Conservation (phyloP, 2,888 invertebrate species). For the Piscicola geometra region DNA sequence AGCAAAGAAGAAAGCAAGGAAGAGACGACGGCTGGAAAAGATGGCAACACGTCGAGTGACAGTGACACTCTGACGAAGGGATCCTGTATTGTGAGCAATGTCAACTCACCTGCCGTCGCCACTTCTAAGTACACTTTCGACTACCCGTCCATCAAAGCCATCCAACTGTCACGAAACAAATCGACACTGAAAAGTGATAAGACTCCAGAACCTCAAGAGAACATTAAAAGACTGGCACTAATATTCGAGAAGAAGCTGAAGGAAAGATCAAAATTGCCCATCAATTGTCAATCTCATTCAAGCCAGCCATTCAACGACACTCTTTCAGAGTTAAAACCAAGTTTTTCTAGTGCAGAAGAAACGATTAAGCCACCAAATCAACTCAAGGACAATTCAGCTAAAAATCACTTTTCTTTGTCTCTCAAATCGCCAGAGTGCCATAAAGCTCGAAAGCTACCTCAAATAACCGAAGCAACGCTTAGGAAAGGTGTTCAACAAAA, state of each 20-base stretch:
- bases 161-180: neutral
- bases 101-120: neutral
- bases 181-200: neutral
- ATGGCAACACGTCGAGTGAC: conserved; percentile 7
- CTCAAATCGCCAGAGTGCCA: neutral
- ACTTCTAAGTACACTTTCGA: neutral
- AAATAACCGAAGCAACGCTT: neutral
- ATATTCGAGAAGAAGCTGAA: neutral
- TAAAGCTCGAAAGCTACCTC: neutral
- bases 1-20: neutral
- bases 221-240: neutral
- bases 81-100: neutral
- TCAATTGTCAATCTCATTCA: neutral
- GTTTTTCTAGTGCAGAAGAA: no score
- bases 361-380: no score
- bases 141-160: neutral
- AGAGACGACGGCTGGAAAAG: neutral
- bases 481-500: neutral
- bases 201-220: neutral
- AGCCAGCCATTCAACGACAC: neutral
- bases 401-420: neutral
- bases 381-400: neutral
- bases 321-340: neutral
- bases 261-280: neutral
- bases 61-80: neutral